These are phyloP conservation scores for Amblyopsis rosae DNA, from an alignment of 2,113 vertebrate genomes.

Conservation along the genomic window DNA sequence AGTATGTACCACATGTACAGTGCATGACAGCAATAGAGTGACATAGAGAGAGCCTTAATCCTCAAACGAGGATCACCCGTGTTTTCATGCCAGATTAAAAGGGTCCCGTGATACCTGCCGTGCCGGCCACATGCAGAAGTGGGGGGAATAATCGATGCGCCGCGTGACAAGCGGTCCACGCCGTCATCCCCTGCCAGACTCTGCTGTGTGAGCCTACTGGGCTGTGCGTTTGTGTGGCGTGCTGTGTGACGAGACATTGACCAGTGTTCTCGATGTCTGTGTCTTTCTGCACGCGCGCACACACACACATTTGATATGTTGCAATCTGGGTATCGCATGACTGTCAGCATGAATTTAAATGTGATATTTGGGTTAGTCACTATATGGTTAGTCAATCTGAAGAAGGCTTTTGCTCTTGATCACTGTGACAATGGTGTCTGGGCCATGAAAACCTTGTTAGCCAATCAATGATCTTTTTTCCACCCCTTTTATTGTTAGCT, in stretches of 20 bases:
- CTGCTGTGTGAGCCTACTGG: slow-evolving; percentile 14
- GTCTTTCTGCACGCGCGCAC: background rate
- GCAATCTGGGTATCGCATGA: slow-evolving; percentile 33
- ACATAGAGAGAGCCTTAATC: slow-evolving; percentile 54
- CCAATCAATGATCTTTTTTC: slow-evolving; percentile 19
- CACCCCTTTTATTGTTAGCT: slow-evolving; percentile 31
- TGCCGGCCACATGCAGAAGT: slow-evolving; percentile 28
- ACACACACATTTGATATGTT: slow-evolving; percentile 32
- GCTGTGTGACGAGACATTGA: slow-evolving; percentile 16
- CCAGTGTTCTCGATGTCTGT: slow-evolving; percentile 20
- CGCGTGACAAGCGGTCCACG: slow-evolving; percentile 35
- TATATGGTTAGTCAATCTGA: slow-evolving; percentile 19
- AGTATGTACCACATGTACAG: slow-evolving; percentile 40
- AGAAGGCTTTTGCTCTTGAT: slow-evolving; percentile 47
- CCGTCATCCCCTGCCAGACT: slow-evolving; percentile 12
- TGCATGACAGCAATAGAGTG: slow-evolving; percentile 48
- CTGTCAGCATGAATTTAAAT: slow-evolving; percentile 51
- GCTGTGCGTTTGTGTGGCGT: slow-evolving; percentile 5
- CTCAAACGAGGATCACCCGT: slow-evolving; percentile 64
- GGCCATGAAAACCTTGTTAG: slow-evolving; percentile 27
- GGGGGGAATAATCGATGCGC: slow-evolving; percentile 31
- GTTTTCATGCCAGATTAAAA: slow-evolving; percentile 67
- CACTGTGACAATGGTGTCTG: slow-evolving; percentile 29
- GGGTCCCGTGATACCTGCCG: slow-evolving; percentile 46
- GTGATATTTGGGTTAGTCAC: slow-evolving; percentile 70